A percentile compares a stretch with the other conserved stretches of the same genome.
Conservation (phyloP, 2,888 invertebrate species). For the Eretmocerus hayati region DNA sequence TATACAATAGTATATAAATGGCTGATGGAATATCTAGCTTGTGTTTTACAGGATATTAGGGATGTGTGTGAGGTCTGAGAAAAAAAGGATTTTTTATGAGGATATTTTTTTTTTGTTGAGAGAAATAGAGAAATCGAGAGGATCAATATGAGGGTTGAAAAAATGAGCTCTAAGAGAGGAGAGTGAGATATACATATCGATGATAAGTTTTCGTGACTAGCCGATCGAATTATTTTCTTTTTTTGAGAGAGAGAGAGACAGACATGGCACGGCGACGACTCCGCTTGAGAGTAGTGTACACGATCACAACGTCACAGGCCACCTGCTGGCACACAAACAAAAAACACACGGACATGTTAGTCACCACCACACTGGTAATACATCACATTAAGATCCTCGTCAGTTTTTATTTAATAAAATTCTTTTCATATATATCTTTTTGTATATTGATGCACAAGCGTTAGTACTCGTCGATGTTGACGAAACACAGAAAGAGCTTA, state of each 20-base stretch:
- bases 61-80: too few relatives aligned
- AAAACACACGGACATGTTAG: slow-evolving; percentile 48
- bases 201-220: slow-evolving; percentile 26
- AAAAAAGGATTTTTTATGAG: too few relatives aligned
- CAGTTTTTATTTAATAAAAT: too few relatives aligned
- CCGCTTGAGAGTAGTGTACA: slow-evolving; percentile 42
- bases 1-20: too few relatives aligned
- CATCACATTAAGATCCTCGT: slow-evolving; percentile 20
- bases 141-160: slow-evolving; percentile 8
- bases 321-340: slow-evolving; percentile 49
- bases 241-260: too few relatives aligned
- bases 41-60: too few relatives aligned
- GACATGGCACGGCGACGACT: slow-evolving; percentile 48
- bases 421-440: too few relatives aligned
- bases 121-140: background rate
- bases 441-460: slow-evolving; percentile 17
- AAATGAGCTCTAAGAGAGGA: slow-evolving; percentile 22
- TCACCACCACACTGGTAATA: slow-evolving; percentile 44
- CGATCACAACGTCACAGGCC: slow-evolving; percentile 48
- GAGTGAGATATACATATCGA: too few relatives aligned
- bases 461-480: background rate
- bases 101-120: background rate
- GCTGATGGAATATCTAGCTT: too few relatives aligned
- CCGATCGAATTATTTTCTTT: slow-evolving; percentile 29
- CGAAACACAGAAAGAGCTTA: too few relatives aligned